Evolutionary conservation across 2,797 vertebrate species (phyloP).

Genomic region (Sphenodon punctatus): DNA sequence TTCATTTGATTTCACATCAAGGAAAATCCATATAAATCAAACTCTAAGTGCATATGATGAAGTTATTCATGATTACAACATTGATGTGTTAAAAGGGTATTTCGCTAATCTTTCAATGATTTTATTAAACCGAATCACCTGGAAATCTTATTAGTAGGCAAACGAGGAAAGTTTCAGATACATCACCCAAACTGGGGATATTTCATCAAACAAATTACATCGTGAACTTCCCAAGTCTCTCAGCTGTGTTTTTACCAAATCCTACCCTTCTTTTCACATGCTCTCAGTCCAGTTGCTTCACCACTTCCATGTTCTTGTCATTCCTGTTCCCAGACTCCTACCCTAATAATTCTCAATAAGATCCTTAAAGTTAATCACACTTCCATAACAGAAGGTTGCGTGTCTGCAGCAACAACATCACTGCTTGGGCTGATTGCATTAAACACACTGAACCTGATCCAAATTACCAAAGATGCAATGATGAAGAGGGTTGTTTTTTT

Average conservation of each 20-base stretch:
- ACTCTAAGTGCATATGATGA: background rate
- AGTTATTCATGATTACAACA: accelerated
- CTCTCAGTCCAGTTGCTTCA: no score
- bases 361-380: no score
- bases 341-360: no score
- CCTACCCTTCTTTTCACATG: background rate
- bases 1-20: background rate
- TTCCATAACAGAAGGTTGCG: no score
- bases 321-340: no score
- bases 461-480: no score
- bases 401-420: no score
- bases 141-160: background rate
- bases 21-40: accelerated
- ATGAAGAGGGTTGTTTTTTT: no score
- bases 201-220: background rate
- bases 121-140: background rate
- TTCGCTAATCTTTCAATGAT: background rate
- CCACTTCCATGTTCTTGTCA: no score
- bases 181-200: accelerated
- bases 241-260: background rate
- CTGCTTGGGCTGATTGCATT: no score
- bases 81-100: background rate
- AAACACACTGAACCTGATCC: no score
- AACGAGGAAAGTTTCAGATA: background rate
- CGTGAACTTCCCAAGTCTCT: background rate